Base-by-base conservation (phyloP, 2,113 vertebrate genomes). In the Tachycineta bicolor region DNA sequence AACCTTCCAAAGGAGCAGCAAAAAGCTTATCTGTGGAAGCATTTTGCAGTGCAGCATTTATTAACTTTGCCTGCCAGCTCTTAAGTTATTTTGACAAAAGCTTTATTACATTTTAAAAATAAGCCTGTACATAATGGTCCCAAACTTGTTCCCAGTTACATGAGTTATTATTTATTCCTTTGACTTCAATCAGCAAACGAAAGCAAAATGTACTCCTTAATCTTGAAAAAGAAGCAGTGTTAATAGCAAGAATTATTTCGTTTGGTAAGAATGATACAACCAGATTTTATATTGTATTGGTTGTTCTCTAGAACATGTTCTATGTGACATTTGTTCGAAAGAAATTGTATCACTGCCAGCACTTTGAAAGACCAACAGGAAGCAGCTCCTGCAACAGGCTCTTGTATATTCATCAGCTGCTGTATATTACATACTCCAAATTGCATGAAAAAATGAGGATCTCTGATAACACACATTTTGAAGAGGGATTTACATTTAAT, bases 401-500 rank as follows among this genome's bases (percentile, higher is more conserved):
- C 87, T 90, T 94, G 60, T 89, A 65, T 93, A 92, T 95, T 95
- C 95, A 90, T 96, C 96, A 92, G 71, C 82, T 83, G 28, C 74
- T 85, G 63, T 77, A 88, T 91, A 81, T 96, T 96, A 74, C 73
- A 82, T 87, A 86, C 85, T 96, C 94, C 89, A 95, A 95, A 97
- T 96, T 95, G 90, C 89, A 53, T 73, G 84, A 60, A 96, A 97
- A 96, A 89, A 83, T 86, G 56, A 59, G 53, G 68, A 90, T 97
- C 70, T 90, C 93, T 4, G 83, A 81, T 93, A 97, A 94, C 83
- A 69, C 39, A 77, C 64, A 53, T 93, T 97, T 96, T 94, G 91
- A 96, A 98, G 98, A 98, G 98, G 98, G 97, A 98, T 97, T 97
- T 96, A 98, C 97, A 98, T 98, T 98, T 98, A 98, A 98, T 98